phyloP scores from a whole-genome alignment of 1,140 invertebrate species.

The Drosophila sechellia region DNA sequence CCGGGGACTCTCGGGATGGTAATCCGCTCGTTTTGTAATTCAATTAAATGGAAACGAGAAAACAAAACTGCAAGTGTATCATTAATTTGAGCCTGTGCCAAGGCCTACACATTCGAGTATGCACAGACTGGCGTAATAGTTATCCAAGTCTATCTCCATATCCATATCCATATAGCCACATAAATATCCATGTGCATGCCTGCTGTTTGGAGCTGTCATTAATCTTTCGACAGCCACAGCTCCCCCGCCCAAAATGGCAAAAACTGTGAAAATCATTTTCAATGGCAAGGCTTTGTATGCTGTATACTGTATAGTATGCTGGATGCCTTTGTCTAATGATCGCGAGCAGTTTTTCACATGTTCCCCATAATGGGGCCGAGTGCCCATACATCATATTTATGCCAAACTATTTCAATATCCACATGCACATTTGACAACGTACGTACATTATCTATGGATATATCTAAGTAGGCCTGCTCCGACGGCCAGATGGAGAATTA shows the following conservation, averaged over 20 bases:
- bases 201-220: constrained; percentile 74
- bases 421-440: constrained; percentile 57
- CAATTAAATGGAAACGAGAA: constrained; percentile 71
- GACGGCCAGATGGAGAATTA: neutral
- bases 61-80: constrained; percentile 72
- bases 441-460: neutral
- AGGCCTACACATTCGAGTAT: constrained; percentile 25
- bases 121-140: neutral
- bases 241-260: constrained; percentile 15
- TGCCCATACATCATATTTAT: constrained; percentile 79
- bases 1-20: constrained; percentile 7
- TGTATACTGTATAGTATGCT: neutral
- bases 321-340: constrained; percentile 73
- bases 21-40: constrained; percentile 52
- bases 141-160: constrained; percentile 13
- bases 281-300: constrained; percentile 76
- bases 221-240: constrained; percentile 73
- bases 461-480: neutral
- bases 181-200: constrained; percentile 64
- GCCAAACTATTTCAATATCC: constrained; percentile 70
- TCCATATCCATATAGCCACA: constrained; percentile 23
- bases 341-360: constrained; percentile 79
- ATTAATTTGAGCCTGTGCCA: constrained; percentile 68
- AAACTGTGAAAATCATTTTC: constrained; percentile 67
- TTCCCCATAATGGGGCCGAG: constrained; percentile 60